phyloP scores from a whole-genome alignment of 2,888 invertebrate species.

The Hypena proboscidalis region DNA sequence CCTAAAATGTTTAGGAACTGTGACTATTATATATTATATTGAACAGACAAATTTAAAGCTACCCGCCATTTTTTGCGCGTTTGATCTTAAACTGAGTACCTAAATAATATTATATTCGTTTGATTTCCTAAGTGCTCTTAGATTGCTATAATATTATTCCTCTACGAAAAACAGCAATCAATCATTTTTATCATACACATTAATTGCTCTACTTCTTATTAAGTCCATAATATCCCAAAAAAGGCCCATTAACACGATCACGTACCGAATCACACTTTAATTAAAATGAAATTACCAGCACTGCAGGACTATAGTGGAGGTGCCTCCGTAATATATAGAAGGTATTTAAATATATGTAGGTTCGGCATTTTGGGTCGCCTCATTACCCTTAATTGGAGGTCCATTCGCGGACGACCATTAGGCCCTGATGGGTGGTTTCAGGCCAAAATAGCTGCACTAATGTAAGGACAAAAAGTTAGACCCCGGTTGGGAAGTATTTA shows the following conservation, averaged over 20 bases:
- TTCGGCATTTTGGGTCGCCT: slow-evolving; percentile 63
- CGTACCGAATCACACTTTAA: slow-evolving; percentile 11
- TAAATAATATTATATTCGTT: too few relatives aligned
- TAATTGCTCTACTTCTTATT: too few relatives aligned
- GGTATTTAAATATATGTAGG: slow-evolving; percentile 64
- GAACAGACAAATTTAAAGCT: too few relatives aligned
- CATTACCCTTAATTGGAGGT: slow-evolving; percentile 84
- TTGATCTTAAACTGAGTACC: too few relatives aligned
- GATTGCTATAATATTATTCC: too few relatives aligned
- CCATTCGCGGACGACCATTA: slow-evolving; percentile 78
- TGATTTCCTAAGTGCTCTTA: too few relatives aligned
- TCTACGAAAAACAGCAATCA: slow-evolving; percentile 1
- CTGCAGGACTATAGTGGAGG: slow-evolving; percentile 10
- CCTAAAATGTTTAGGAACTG: too few relatives aligned
- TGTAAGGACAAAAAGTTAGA: slow-evolving; percentile 66
- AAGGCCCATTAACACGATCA: slow-evolving; percentile 11
- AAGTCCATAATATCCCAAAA: slow-evolving; percentile 6
- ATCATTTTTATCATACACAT: slow-evolving; percentile 4
- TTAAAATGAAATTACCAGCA: slow-evolving; percentile 16
- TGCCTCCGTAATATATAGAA: slow-evolving; percentile 16
- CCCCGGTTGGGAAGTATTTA: slow-evolving; percentile 48
- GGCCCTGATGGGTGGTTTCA: slow-evolving; percentile 67
- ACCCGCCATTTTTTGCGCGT: too few relatives aligned
- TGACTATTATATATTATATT: too few relatives aligned
- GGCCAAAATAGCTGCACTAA: slow-evolving; percentile 67